phyloP scores from a whole-genome alignment of 2,888 invertebrate species.

The Agrypnus murinus region DNA sequence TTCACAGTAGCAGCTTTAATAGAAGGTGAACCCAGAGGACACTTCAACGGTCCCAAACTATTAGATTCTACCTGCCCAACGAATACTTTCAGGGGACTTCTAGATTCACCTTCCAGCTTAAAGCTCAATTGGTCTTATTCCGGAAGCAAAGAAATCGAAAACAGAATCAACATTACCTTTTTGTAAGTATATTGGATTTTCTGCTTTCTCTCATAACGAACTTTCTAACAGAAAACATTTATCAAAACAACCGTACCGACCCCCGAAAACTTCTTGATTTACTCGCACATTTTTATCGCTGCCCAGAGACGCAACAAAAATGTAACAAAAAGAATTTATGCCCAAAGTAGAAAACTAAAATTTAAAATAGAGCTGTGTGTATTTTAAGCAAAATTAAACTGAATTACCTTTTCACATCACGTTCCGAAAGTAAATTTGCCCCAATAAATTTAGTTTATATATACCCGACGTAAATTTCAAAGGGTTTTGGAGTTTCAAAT shows the following conservation, averaged over 20 bases:
- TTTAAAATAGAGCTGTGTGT: not conserved
- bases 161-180: constrained; percentile 62
- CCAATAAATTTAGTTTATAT: constrained; percentile 7
- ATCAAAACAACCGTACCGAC: not conserved
- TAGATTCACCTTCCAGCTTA: constrained; percentile 53
- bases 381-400: constrained; percentile 2
- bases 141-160: constrained; percentile 53
- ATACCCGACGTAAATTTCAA: not conserved
- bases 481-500: not conserved
- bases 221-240: constrained; percentile 3
- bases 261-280: constrained; percentile 8
- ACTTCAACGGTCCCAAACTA: constrained; percentile 53
- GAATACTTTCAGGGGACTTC: constrained; percentile 55
- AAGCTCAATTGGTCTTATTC: constrained; percentile 63
- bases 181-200: constrained; percentile 60
- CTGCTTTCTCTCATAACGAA: not conserved
- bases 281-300: constrained; percentile 6
- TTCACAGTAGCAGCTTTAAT: constrained; percentile 58
- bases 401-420: constrained; percentile 6
- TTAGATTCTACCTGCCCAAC: constrained; percentile 57
- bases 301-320: not conserved
- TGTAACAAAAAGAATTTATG: not conserved
- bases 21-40: constrained; percentile 54
- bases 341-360: not conserved
- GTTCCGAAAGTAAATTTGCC: constrained; percentile 14